Evolutionary conservation across 2,888 invertebrate genomes (phyloP).

Genomic region (Acrocyrtus sp.): DNA sequence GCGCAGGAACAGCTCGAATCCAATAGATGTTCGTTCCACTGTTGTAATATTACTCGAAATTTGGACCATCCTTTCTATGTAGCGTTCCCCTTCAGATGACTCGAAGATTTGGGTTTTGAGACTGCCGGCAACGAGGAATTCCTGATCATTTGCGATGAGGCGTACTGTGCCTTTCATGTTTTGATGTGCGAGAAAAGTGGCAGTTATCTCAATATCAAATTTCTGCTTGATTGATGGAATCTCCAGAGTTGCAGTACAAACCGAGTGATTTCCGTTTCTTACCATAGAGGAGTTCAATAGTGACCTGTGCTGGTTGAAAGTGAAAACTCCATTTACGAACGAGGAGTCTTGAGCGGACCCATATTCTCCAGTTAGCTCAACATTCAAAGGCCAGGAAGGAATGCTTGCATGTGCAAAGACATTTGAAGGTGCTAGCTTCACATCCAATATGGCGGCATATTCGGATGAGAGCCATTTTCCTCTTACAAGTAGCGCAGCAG

Average conservation of each 20-base stretch:
- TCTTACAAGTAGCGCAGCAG: slow-evolving; percentile 30
- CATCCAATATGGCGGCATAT: slow-evolving; percentile 26
- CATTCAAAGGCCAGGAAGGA: slow-evolving; percentile 37
- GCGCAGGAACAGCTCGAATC: slow-evolving; percentile 43
- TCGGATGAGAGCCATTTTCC: slow-evolving; percentile 35
- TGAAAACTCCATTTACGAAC: slow-evolving; percentile 18
- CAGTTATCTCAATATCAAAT: slow-evolving; percentile 37
- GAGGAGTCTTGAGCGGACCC: slow-evolving; percentile 6
- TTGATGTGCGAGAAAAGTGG: slow-evolving; percentile 28
- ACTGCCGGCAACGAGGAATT: slow-evolving; percentile 39
- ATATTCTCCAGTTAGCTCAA: slow-evolving; percentile 19
- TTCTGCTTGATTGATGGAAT: slow-evolving; percentile 57
- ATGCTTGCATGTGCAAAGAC: slow-evolving; percentile 37
- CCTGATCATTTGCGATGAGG: slow-evolving; percentile 49
- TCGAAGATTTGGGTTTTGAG: slow-evolving; percentile 31
- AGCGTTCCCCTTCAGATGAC: slow-evolving; percentile 7
- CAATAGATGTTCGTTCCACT: slow-evolving; percentile 28
- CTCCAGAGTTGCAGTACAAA: slow-evolving; percentile 31
- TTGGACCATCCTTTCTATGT: slow-evolving; percentile 43
- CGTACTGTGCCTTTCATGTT: slow-evolving; percentile 42
- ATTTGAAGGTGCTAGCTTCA: slow-evolving; percentile 15
- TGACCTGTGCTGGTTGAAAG: slow-evolving; percentile 14
- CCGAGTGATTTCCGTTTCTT: slow-evolving; percentile 10
- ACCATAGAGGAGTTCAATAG: slow-evolving; percentile 17
- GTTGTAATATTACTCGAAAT: slow-evolving; percentile 49